A percentile compares a stretch with the other conserved stretches of the same genome.
phyloP scores from a whole-genome alignment of 2,113 vertebrate species.

The Cervus canadensis region DNA sequence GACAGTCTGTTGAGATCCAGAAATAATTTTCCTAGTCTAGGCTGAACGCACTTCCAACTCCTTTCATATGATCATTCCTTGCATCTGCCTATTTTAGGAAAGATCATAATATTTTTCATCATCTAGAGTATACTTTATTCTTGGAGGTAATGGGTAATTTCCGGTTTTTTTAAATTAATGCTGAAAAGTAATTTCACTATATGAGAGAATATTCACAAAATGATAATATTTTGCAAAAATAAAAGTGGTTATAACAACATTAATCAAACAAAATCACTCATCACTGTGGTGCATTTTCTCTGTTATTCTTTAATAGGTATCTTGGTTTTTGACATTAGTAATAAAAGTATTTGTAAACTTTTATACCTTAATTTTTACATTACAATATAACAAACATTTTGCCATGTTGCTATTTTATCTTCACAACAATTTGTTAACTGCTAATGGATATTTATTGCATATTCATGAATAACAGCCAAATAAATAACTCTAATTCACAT shows the following conservation, averaged over 20 bases:
- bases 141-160: neutral
- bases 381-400: neutral
- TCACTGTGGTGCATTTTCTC: neutral
- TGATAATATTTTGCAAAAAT: neutral
- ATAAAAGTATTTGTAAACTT: neutral
- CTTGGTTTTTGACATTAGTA: neutral
- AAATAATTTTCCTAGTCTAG: slow-evolving; percentile 2
- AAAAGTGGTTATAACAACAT: neutral
- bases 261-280: neutral
- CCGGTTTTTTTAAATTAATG: neutral
- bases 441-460: neutral
- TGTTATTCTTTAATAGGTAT: neutral
- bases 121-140: neutral
- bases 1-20: neutral
- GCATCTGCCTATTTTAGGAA: neutral
- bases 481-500: neutral
- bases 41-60: neutral
- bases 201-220: neutral
- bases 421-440: neutral
- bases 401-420: neutral
- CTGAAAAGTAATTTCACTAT: neutral
- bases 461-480: slow-evolving; percentile 17
- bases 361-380: neutral
- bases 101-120: neutral
- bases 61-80: neutral